Conservation (phyloP, 2,797 vertebrate species). For the Brachyrhaphis roseni region DNA sequence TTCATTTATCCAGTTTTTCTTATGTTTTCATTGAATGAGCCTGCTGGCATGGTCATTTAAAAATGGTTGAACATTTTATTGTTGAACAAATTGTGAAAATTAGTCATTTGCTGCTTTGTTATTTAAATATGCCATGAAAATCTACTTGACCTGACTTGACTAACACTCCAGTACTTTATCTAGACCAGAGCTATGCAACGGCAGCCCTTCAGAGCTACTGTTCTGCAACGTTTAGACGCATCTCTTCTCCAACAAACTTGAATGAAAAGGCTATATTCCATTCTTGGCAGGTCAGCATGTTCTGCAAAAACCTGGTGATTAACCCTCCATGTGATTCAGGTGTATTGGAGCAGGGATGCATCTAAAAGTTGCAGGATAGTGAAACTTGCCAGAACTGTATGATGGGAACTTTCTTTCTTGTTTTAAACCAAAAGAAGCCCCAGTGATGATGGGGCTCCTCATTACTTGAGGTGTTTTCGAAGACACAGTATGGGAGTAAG, state of each 20-base stretch:
- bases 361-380: not conserved
- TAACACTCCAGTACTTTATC: not conserved
- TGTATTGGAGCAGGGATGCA: not conserved
- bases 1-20: too few relatives aligned
- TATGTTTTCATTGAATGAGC: too few relatives aligned
- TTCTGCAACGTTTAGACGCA: not conserved
- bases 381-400: not conserved
- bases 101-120: too few relatives aligned
- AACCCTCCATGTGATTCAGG: not conserved
- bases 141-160: not conserved
- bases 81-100: too few relatives aligned
- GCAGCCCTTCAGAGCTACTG: not conserved
- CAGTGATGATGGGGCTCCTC: not conserved
- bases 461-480: slow-evolving; percentile 2
- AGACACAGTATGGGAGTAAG: not conserved
- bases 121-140: too few relatives aligned
- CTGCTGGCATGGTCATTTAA: too few relatives aligned
- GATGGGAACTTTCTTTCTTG: not conserved
- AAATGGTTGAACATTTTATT: too few relatives aligned
- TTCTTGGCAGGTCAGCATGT: not conserved
- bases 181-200: not conserved
- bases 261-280: not conserved
- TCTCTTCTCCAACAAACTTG: not conserved
- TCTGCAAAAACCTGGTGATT: not conserved
- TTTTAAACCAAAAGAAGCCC: not conserved